Percentiles rank a stretch among this genome's conserved stretches.
These are phyloP conservation scores for Silurus asotus DNA, from an alignment of 2,113 vertebrate genomes.

Conservation along the genomic window DNA sequence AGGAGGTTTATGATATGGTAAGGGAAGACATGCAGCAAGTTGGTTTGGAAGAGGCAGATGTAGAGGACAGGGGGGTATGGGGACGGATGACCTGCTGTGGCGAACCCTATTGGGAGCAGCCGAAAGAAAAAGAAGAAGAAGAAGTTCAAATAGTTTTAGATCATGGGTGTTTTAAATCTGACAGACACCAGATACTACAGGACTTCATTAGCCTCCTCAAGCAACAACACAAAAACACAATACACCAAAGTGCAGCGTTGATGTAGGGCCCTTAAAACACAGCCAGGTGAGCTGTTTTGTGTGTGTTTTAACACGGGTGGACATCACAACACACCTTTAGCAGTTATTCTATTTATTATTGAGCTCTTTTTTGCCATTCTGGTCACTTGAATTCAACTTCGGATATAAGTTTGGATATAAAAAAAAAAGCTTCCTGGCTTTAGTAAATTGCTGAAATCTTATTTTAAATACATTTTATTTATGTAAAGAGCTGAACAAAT, in stretches of 20 bases:
- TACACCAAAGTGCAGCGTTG: neutral
- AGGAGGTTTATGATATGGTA: too few relatives aligned
- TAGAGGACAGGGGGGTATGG: too few relatives aligned
- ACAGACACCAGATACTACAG: neutral
- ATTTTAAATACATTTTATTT: neutral
- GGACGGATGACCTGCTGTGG: too few relatives aligned
- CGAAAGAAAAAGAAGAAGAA: too few relatives aligned
- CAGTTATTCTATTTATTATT: neutral
- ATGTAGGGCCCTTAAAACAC: neutral
- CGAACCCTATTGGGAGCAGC: too few relatives aligned
- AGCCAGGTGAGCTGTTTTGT: neutral
- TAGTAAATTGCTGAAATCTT: neutral
- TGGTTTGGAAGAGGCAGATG: too few relatives aligned
- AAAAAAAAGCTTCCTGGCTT: neutral
- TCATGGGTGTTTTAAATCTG: neutral
- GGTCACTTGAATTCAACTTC: neutral
- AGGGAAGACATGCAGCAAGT: too few relatives aligned
- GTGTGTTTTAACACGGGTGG: neutral
- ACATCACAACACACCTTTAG: neutral
- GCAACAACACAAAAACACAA: neutral
- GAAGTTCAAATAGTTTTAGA: neutral
- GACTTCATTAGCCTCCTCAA: too few relatives aligned
- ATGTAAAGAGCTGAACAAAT: neutral
- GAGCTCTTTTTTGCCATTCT: neutral
- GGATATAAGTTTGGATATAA: neutral